A percentile compares a stretch with the other conserved stretches of the same genome.
These are phyloP conservation scores for Enchytraeus crypticus DNA, from an alignment of 2,888 invertebrate genomes.

Conservation along the genomic window DNA sequence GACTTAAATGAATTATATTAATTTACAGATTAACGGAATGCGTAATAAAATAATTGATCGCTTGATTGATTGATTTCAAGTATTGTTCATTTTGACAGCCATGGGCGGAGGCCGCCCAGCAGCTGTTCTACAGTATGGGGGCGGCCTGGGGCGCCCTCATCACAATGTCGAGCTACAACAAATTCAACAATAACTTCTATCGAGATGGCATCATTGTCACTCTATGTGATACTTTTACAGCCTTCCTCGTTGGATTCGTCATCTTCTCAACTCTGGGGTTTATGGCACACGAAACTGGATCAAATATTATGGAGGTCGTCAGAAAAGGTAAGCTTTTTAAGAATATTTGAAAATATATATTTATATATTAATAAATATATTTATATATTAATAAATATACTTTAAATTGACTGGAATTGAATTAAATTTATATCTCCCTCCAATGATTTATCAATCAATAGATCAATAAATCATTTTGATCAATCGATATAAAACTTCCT, in stretches of 20 bases:
- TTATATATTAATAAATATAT: slow-evolving; percentile 1
- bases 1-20: not conserved
- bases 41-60: not conserved
- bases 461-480: not conserved
- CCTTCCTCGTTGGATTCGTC: slow-evolving; percentile 47
- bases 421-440: not conserved
- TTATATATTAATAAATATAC: slow-evolving; percentile 1
- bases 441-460: not conserved
- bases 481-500: no score
- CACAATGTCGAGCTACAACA: slow-evolving; percentile 31
- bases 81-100: slow-evolving; percentile 18
- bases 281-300: slow-evolving; percentile 48
- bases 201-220: slow-evolving; percentile 47
- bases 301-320: slow-evolving; percentile 45
- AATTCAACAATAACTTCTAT: slow-evolving; percentile 29
- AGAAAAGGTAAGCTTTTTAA: slow-evolving; percentile 38
- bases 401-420: not conserved
- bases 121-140: slow-evolving; percentile 31
- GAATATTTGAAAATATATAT: not conserved
- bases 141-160: slow-evolving; percentile 31
- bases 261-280: slow-evolving; percentile 56
- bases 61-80: not conserved
- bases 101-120: slow-evolving; percentile 33
- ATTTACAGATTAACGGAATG: not conserved
- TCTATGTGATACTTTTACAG: slow-evolving; percentile 45